phyloP scores from a whole-genome alignment of 1,140 invertebrate species.

The Listronotus oregonensis region DNA sequence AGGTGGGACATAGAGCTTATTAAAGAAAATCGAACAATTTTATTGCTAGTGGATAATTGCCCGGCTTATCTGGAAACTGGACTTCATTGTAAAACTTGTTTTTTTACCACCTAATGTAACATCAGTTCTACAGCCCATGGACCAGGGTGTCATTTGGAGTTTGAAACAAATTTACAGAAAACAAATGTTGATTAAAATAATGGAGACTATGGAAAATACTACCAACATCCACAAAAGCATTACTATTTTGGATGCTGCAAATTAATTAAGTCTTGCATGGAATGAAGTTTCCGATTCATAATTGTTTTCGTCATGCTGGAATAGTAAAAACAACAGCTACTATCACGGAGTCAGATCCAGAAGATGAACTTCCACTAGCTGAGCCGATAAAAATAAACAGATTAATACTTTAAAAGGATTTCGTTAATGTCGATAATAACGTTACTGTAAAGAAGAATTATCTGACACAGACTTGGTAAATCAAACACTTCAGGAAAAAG shows the following conservation, averaged over 20 bases:
- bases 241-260: conserved; percentile 4
- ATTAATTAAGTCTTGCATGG: conserved; percentile 3
- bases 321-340: neutral
- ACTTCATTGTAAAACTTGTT: neutral
- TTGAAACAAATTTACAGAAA: too few species aligned
- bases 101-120: too few species aligned
- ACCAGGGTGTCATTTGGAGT: too few species aligned
- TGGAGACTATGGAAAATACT: neutral
- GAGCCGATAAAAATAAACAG: neutral
- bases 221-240: conserved; percentile 2
- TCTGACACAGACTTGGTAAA: conserved; percentile 5
- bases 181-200: conserved; percentile 2
- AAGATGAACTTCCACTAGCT: neutral
- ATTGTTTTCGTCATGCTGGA: conserved; percentile 1
- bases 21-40: neutral
- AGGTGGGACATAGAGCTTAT: conserved; percentile 5
- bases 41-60: too few species aligned
- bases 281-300: conserved; percentile 1
- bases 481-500: neutral
- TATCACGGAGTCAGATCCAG: neutral
- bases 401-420: neutral
- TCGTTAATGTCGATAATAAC: too few species aligned
- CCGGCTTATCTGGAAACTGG: neutral
- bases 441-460: too few species aligned
- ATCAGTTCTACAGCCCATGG: too few species aligned